phyloP scores from a whole-genome alignment of 2,888 invertebrate species.

The Pheosia tremula region DNA sequence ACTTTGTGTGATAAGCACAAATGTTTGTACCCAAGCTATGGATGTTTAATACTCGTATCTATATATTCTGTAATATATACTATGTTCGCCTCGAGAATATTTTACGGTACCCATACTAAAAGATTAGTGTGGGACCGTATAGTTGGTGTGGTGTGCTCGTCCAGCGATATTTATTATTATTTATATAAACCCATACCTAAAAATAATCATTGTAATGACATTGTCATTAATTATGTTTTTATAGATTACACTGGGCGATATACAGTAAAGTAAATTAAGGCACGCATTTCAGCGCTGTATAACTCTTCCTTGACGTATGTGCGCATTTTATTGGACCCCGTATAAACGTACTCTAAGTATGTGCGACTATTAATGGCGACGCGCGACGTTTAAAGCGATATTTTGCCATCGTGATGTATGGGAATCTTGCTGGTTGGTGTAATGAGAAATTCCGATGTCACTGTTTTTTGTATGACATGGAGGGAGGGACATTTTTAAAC shows the following conservation, averaged over 20 bases:
- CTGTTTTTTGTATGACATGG: slow-evolving; percentile 70
- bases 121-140: no score
- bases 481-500: slow-evolving; percentile 58
- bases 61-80: no score
- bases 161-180: no score
- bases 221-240: no score
- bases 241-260: background rate
- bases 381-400: slow-evolving; percentile 76
- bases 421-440: slow-evolving; percentile 72
- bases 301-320: slow-evolving; percentile 43
- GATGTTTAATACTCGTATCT: no score
- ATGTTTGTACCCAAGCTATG: no score
- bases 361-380: slow-evolving; percentile 66
- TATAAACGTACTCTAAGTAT: slow-evolving; percentile 52
- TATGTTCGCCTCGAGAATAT: no score
- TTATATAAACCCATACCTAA: no score
- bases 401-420: slow-evolving; percentile 79
- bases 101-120: no score
- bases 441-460: slow-evolving; percentile 83
- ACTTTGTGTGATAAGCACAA: no score
- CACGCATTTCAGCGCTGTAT: slow-evolving; percentile 22
- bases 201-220: no score
- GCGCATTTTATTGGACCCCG: slow-evolving; percentile 49
- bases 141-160: no score
- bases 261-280: background rate